Percentiles rank a stretch among this genome's conserved stretches.
These are phyloP conservation scores for Pangasianodon hypophthalmus DNA, from an alignment of 2,113 vertebrate genomes.

Conservation along the genomic window DNA sequence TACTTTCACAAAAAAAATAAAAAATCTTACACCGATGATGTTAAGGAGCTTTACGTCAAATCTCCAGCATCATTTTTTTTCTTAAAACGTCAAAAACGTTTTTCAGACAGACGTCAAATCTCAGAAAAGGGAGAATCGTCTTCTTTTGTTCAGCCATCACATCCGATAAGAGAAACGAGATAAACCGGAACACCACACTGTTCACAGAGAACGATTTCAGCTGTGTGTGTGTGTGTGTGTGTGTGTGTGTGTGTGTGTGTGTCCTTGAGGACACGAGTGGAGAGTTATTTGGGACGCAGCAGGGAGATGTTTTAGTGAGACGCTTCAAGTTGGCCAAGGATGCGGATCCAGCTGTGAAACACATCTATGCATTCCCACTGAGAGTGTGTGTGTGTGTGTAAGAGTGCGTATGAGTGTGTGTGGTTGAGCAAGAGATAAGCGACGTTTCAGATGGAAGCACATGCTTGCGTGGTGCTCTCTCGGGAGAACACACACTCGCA, in stretches of 20 bases:
- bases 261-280: background rate
- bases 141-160: background rate
- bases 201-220: background rate
- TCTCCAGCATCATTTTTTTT: background rate
- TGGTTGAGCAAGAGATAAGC: slow-evolving; percentile 65
- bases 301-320: slow-evolving; percentile 15
- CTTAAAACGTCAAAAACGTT: background rate
- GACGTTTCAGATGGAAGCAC: slow-evolving; percentile 61
- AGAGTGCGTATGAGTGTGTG: slow-evolving; percentile 39
- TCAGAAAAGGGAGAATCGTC: background rate
- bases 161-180: slow-evolving; percentile 7
- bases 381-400: slow-evolving; percentile 28
- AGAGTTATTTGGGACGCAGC: slow-evolving; percentile 25
- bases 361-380: background rate
- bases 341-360: slow-evolving; percentile 22
- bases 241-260: slow-evolving; percentile 26
- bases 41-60: background rate
- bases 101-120: background rate
- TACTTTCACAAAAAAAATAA: background rate
- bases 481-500: slow-evolving; percentile 64
- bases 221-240: slow-evolving; percentile 2
- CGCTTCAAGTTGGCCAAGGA: slow-evolving; percentile 18
- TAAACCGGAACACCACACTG: background rate
- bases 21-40: background rate
- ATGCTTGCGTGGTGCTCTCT: slow-evolving; percentile 28